Percentiles rank a stretch among this genome's conserved stretches.
phyloP scores from a whole-genome alignment of 2,797 vertebrate species.

The Gambusia yucatana region DNA sequence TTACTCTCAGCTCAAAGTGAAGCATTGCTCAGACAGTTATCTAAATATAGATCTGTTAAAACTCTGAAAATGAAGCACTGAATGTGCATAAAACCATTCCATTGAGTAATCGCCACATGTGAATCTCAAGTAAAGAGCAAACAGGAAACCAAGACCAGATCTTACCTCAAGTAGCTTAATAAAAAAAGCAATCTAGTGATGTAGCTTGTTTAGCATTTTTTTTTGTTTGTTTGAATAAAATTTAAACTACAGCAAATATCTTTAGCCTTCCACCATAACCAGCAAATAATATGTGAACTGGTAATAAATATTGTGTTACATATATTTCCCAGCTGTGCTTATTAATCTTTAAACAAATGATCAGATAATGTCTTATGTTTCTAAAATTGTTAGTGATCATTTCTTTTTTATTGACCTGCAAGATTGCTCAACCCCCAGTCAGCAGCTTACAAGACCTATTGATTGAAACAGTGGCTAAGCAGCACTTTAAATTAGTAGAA shows the following conservation, averaged over 20 bases:
- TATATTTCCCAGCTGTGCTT: background rate
- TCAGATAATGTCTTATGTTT: background rate
- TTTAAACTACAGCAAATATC: background rate
- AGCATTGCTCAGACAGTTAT: background rate
- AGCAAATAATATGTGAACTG: background rate
- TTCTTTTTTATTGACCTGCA: too few relatives aligned
- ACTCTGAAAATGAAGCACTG: background rate
- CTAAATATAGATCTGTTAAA: background rate
- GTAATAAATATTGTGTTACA: background rate
- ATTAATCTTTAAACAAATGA: background rate
- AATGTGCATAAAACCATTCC: rapidly evolving
- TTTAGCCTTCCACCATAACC: background rate
- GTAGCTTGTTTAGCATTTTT: background rate
- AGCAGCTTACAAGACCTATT: too few relatives aligned
- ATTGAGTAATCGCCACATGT: background rate
- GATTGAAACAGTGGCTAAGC: too few relatives aligned
- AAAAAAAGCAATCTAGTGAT: background rate
- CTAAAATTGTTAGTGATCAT: background rate
- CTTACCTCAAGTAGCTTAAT: background rate
- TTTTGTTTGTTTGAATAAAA: background rate
- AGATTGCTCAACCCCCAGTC: too few relatives aligned
- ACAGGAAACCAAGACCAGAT: background rate
- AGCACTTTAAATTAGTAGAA: too few relatives aligned
- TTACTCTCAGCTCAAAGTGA: background rate
- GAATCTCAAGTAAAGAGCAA: background rate